Evolutionary conservation across 1,140 invertebrate genomes (phyloP).

Genomic region (Lepidurus couesii): DNA sequence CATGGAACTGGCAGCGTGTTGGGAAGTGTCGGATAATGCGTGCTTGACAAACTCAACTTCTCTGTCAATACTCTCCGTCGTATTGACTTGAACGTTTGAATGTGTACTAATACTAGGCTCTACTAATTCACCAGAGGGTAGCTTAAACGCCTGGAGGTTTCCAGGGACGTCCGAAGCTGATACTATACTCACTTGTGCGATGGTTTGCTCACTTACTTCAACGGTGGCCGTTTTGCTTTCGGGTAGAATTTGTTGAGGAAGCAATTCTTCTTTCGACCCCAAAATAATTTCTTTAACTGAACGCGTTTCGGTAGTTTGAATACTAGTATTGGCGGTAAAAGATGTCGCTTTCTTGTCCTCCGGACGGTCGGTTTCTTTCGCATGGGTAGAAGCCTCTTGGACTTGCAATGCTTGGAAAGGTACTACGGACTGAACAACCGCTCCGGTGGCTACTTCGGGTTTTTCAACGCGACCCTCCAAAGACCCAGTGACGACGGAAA

Average conservation of each 20-base stretch:
- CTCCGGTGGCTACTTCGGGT: not conserved
- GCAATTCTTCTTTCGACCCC: constrained; percentile 20
- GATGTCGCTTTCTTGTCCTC: constrained; percentile 24
- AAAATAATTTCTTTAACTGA: not conserved
- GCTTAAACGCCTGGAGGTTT: not conserved
- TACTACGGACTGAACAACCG: not conserved
- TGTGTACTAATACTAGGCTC: not conserved
- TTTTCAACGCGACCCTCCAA: not conserved
- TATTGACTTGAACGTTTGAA: constrained; percentile 18
- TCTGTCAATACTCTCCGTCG: constrained; percentile 23
- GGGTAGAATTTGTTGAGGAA: not conserved
- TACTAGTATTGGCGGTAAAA: not conserved
- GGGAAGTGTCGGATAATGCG: constrained; percentile 2
- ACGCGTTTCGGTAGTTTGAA: constrained; percentile 22
- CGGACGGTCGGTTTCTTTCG: constrained; percentile 14
- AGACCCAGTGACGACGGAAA: not conserved
- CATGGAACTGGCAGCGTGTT: constrained; percentile 25
- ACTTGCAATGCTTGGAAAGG: constrained; percentile 23
- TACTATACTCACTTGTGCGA: not conserved
- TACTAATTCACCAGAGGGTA: not conserved
- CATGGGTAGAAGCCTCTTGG: constrained; percentile 33
- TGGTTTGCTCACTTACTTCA: not conserved
- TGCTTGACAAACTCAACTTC: constrained; percentile 31
- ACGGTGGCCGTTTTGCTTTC: not conserved
- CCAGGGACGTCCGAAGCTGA: not conserved